phyloP scores from a whole-genome alignment of 2,113 vertebrate species.

The Clinocottus analis region DNA sequence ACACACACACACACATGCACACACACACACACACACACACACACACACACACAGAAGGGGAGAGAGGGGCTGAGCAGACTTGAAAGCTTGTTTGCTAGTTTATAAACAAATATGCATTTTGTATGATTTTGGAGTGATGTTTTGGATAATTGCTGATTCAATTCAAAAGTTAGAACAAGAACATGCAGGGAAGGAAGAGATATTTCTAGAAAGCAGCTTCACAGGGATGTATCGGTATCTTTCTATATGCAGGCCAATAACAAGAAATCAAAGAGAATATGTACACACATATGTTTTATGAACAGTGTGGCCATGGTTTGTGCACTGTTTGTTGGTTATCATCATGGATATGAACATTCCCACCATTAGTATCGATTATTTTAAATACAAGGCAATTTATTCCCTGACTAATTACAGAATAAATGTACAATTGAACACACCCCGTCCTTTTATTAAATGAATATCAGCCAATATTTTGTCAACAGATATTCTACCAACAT shows the following conservation, averaged over 20 bases:
- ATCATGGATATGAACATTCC: neutral
- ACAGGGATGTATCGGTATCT: neutral
- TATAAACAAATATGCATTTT: neutral
- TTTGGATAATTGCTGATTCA: conserved; percentile 6
- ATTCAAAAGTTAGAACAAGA: neutral
- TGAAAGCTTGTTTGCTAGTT: neutral
- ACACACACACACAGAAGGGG: neutral
- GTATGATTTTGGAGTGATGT: neutral
- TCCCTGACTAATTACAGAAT: neutral
- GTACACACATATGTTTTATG: neutral
- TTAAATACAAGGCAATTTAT: neutral
- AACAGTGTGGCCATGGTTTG: neutral
- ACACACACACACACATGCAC: too few species aligned
- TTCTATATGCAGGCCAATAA: neutral
- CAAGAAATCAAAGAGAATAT: neutral
- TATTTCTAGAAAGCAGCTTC: neutral
- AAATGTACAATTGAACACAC: neutral
- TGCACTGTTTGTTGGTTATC: neutral
- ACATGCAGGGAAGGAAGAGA: neutral
- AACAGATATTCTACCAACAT: neutral
- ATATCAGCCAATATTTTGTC: neutral
- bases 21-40: too few species aligned
- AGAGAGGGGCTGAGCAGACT: neutral
- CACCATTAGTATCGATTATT: too few species aligned
- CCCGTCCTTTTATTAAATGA: neutral